A percentile compares a stretch with the other conserved stretches of the same genome.
Conservation (phyloP, 2,797 vertebrate genomes). For the Centroberyx gerrardi region DNA sequence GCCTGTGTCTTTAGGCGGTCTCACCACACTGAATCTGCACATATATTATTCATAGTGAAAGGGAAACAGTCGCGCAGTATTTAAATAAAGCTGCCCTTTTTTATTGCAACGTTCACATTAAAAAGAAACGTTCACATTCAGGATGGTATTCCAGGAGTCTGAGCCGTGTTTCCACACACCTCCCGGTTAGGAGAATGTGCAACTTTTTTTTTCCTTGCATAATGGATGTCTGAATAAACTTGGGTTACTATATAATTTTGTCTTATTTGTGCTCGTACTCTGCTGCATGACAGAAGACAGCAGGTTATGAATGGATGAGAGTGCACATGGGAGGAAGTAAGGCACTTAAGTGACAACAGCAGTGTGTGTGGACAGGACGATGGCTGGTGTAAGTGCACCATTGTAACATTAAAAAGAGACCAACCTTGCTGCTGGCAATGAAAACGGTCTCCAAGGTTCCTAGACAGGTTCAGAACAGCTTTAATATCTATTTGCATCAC, state of each 20-base stretch:
- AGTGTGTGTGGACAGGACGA: conserved; percentile 57
- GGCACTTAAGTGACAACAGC: conserved; percentile 85
- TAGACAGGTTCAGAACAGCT: conserved; percentile 41
- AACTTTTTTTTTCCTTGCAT: conserved; percentile 66
- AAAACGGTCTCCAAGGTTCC: conserved; percentile 8
- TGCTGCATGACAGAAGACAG: conserved; percentile 63
- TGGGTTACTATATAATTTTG: conserved; percentile 33
- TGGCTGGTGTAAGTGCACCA: conserved; percentile 60
- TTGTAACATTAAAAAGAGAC: conserved; percentile 29
- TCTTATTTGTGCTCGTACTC: conserved; percentile 73
- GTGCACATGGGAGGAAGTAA: conserved; percentile 74
- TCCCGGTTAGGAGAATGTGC: conserved; percentile 11
- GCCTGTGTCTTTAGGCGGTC: conserved; percentile 22
- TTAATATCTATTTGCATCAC: conserved; percentile 4
- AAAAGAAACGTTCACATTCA: conserved; percentile 73
- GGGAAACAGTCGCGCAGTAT: conserved; percentile 70
- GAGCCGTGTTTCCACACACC: conserved; percentile 37
- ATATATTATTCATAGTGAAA: conserved; percentile 25
- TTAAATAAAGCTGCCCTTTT: conserved; percentile 79
- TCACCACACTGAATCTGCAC: conserved; percentile 33
- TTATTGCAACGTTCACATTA: conserved; percentile 80
- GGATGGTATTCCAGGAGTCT: conserved; percentile 44
- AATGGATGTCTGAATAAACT: conserved; percentile 62
- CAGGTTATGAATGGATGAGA: conserved; percentile 62
- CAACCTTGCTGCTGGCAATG: conserved; percentile 28